These are phyloP conservation scores for Harpagifer antarcticus DNA, from an alignment of 2,797 vertebrate species.

Conservation along the genomic window DNA sequence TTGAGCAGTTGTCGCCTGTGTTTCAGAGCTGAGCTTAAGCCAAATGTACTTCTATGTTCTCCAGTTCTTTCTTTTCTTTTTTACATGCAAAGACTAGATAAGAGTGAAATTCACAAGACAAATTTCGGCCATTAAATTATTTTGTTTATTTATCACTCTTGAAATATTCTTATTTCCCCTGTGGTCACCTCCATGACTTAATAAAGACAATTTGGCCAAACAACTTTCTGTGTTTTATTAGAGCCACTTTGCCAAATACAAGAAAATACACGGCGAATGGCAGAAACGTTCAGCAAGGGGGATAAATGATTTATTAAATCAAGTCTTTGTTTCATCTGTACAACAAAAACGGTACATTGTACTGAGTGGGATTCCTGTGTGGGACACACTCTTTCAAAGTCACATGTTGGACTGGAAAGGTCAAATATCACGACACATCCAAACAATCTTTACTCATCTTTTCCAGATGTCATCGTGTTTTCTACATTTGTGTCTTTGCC, in stretches of 20 bases:
- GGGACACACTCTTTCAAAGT: conserved; percentile 48
- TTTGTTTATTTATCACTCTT: conserved; percentile 11
- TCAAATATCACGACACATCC: conserved; percentile 62
- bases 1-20: conserved; percentile 11
- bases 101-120: neutral
- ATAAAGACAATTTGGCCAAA: conserved; percentile 54
- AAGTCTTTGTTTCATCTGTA: conserved; percentile 59
- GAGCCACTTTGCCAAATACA: neutral
- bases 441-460: conserved; percentile 9
- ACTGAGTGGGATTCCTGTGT: conserved; percentile 30
- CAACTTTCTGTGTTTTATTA: neutral
- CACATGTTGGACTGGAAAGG: conserved; percentile 47
- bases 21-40: conserved; percentile 13
- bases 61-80: neutral
- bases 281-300: conserved; percentile 60
- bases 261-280: conserved; percentile 46
- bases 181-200: conserved; percentile 41
- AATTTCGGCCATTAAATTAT: neutral
- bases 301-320: conserved; percentile 72
- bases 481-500: conserved; percentile 16
- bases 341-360: conserved; percentile 51
- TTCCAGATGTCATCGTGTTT: conserved; percentile 7
- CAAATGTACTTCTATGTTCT: neutral
- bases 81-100: neutral
- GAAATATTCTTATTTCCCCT: conserved; percentile 4